Percentiles rank a stretch among this genome's conserved stretches.
phyloP scores from a whole-genome alignment of 2,113 vertebrate genomes.

The Tursiops truncatus region DNA sequence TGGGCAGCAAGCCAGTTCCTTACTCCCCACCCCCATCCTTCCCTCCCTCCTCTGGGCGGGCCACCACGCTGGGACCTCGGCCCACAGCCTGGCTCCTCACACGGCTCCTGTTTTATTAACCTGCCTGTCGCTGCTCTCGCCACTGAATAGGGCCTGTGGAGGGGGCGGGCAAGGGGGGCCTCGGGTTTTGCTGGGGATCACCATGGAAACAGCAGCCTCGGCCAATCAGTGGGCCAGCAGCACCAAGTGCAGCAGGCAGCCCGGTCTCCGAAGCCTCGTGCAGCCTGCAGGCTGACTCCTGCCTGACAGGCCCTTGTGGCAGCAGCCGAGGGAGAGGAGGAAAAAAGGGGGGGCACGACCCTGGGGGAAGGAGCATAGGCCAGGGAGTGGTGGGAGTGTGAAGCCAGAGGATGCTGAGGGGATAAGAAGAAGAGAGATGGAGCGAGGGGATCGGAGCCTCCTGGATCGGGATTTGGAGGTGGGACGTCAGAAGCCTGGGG shows the following conservation, averaged over 20 bases:
- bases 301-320: slow-evolving; percentile 60
- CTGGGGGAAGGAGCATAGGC: not conserved
- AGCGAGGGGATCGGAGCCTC: not conserved
- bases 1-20: not conserved
- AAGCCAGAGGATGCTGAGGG: not conserved
- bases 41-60: slow-evolving; percentile 43
- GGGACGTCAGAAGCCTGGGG: not conserved
- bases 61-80: slow-evolving; percentile 73
- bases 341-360: not conserved
- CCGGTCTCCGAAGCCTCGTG: slow-evolving; percentile 67
- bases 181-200: slow-evolving; percentile 72
- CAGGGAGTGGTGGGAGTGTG: not conserved
- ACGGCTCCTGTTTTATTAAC: slow-evolving; percentile 78
- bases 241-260: slow-evolving; percentile 64
- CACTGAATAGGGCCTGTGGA: slow-evolving; percentile 71
- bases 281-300: slow-evolving; percentile 71
- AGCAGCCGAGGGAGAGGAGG: slow-evolving; percentile 10
- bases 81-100: slow-evolving; percentile 69
- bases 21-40: not conserved
- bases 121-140: slow-evolving; percentile 72
- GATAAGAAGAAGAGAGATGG: not conserved
- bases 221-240: slow-evolving; percentile 72
- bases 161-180: not conserved
- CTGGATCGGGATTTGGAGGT: not conserved
- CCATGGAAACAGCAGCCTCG: slow-evolving; percentile 75